Evolutionary conservation across 2,888 invertebrate species (phyloP).

Genomic region (Ochropleura plecta): DNA sequence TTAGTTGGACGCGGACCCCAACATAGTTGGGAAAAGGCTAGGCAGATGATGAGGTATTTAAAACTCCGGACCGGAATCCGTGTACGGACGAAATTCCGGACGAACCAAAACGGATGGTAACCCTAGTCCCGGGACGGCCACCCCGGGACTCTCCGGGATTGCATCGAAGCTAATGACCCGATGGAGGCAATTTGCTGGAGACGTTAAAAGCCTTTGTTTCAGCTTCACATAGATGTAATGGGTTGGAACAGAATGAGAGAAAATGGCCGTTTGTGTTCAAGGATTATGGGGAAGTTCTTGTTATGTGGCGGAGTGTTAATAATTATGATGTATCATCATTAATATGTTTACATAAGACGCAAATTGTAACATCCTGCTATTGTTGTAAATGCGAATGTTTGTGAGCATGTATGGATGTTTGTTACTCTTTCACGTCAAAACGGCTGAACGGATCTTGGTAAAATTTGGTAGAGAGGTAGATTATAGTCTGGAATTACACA

Average conservation of each 20-base stretch:
- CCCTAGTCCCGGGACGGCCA: not conserved
- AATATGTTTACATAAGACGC: not conserved
- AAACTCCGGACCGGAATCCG: not conserved
- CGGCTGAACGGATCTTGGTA: too few relatives aligned
- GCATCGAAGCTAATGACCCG: conserved; percentile 43
- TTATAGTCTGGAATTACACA: too few relatives aligned
- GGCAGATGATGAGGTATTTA: too few relatives aligned
- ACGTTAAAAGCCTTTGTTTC: conserved; percentile 37
- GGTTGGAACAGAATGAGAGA: not conserved
- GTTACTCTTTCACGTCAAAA: too few relatives aligned
- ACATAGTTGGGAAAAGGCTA: too few relatives aligned
- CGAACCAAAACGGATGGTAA: not conserved
- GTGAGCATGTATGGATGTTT: too few relatives aligned
- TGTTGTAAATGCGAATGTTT: too few relatives aligned
- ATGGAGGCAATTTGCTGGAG: conserved; percentile 40
- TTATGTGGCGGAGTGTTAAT: conserved; percentile 2
- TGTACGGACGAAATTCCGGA: not conserved
- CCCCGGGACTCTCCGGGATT: conserved; percentile 37
- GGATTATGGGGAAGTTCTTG: not conserved
- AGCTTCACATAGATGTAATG: conserved; percentile 31
- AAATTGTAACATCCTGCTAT: too few relatives aligned
- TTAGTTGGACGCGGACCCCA: too few relatives aligned
- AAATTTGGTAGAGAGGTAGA: too few relatives aligned
- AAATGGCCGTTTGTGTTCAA: conserved; percentile 8
- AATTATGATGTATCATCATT: not conserved